These are phyloP conservation scores for Martes martes DNA, from an alignment of 2,113 vertebrate species.

Conservation along the genomic window DNA sequence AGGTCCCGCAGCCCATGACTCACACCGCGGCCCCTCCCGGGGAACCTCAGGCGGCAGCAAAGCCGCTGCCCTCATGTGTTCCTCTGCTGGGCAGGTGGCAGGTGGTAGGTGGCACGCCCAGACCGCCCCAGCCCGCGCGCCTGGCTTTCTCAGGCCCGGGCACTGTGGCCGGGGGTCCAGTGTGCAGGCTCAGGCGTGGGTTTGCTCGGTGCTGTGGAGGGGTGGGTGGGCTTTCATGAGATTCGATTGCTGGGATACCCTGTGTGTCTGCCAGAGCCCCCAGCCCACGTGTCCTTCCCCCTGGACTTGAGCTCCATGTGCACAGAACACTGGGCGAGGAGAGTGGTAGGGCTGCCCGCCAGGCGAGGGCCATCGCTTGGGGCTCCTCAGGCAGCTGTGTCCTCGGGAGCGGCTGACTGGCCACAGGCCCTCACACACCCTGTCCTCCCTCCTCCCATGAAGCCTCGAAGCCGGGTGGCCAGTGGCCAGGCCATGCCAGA, in stretches of 20 bases:
- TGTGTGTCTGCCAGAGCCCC: background rate
- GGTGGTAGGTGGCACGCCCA: rapidly evolving
- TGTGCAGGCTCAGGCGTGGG: rapidly evolving
- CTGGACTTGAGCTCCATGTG: background rate
- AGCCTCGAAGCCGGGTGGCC: rapidly evolving
- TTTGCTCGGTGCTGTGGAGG: too few relatives aligned
- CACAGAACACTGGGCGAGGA: background rate
- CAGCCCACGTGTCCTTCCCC: rapidly evolving
- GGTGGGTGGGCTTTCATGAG: rapidly evolving
- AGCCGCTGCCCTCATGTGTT: background rate
- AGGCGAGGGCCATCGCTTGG: background rate
- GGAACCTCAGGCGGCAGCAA: background rate
- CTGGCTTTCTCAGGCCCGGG: background rate
- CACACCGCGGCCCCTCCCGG: background rate
- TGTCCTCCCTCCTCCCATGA: background rate
- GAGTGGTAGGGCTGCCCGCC: background rate
- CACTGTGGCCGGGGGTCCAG: rapidly evolving
- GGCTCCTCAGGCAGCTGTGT: rapidly evolving
- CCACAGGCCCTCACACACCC: rapidly evolving
- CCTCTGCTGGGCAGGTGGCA: background rate
- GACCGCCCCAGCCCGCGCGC: rapidly evolving
- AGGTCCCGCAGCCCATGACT: background rate
- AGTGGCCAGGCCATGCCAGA: background rate
- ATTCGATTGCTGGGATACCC: rapidly evolving
- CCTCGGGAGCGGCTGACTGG: background rate